These are phyloP conservation scores for Listrodromus nycthemerus DNA, from an alignment of 2,888 invertebrate species.

Conservation along the genomic window DNA sequence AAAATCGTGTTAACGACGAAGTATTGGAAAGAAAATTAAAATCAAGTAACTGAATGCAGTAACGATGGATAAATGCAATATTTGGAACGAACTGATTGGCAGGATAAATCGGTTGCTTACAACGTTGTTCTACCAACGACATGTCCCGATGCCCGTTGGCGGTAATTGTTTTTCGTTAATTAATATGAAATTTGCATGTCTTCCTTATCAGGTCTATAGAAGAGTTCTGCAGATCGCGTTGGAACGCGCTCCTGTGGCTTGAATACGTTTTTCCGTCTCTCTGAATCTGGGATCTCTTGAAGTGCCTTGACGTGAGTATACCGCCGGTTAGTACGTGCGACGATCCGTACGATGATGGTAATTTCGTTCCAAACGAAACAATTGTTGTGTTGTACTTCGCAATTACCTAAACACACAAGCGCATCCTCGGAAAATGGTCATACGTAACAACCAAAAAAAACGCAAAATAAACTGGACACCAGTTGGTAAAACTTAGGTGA, in stretches of 20 bases:
- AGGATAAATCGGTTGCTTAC: slow-evolving; percentile 61
- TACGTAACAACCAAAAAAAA: not conserved
- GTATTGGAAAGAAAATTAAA: slow-evolving; percentile 19
- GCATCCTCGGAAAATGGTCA: not conserved
- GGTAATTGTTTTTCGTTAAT: slow-evolving; percentile 31
- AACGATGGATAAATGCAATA: slow-evolving; percentile 27
- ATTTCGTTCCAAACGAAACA: slow-evolving; percentile 17
- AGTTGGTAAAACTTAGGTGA: slow-evolving; percentile 7
- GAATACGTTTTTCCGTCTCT: slow-evolving; percentile 74
- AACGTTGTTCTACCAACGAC: slow-evolving; percentile 58
- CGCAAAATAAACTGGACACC: not conserved
- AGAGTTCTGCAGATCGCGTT: slow-evolving; percentile 76
- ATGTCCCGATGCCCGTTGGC: slow-evolving; percentile 12
- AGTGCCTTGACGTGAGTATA: slow-evolving; percentile 78
- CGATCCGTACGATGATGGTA: slow-evolving; percentile 20
- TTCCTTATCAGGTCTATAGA: slow-evolving; percentile 80
- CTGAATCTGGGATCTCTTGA: slow-evolving; percentile 74
- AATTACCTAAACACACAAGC: not conserved
- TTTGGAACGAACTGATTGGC: slow-evolving; percentile 23
- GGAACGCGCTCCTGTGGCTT: slow-evolving; percentile 78
- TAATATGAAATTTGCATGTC: slow-evolving; percentile 71
- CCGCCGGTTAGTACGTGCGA: slow-evolving; percentile 22
- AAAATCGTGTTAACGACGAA: slow-evolving; percentile 4
- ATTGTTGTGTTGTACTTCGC: slow-evolving; percentile 1
- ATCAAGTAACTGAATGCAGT: slow-evolving; percentile 42